Base-by-base conservation (phyloP, 2,888 invertebrate species). In the Zygothrica quintamaculata region DNA sequence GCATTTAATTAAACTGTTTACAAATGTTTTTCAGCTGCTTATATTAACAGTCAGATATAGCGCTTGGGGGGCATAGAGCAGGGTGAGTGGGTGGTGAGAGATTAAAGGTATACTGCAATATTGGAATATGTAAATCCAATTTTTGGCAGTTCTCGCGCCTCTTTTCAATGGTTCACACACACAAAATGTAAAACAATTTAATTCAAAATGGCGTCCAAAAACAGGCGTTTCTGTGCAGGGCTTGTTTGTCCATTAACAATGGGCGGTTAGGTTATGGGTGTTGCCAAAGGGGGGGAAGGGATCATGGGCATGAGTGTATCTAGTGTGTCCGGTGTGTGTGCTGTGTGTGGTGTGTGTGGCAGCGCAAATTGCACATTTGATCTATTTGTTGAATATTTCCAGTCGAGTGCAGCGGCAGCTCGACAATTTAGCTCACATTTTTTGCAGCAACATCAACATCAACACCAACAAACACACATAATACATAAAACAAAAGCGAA, bases 351-450 rank as follows among this genome's bases (percentile, higher is more conserved):
- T 22, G 31, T 48, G 36, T 48, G 47, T 36, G 40, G 22, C 5
- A 13, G 22, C 33, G 60, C 50, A 61, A 66, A 70, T 74, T 74
- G 70, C 70, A 66, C 70, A 70, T 67, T 67, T 74, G 74, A 74
- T 74, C 73, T 74, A 75, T 75, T 74, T 74, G 74, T 72, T 72
- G 65, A 75, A 75, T 72, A 69, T 76, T 77, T 76, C 71, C 74
- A 67, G 77, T 67, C 67, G 67, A 77, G 57, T 74, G 70, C 57
- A 67, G 52, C 58, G 25, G 46, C 53, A 65, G 75, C 48, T 74
- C 50, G 53, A 57, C 74, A 72, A 65, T 72, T 72, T 70, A 70
- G 74, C 74, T 65, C 12, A 53, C 33, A 69, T 65, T 72, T 70
- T 48, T 39, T 42, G n/a, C 50, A 62, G 18, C 48, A 48, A 43